Base-by-base conservation (phyloP, 64 coral and sea anemone genomes). In the Hydrozoanthus tunicans region DNA sequence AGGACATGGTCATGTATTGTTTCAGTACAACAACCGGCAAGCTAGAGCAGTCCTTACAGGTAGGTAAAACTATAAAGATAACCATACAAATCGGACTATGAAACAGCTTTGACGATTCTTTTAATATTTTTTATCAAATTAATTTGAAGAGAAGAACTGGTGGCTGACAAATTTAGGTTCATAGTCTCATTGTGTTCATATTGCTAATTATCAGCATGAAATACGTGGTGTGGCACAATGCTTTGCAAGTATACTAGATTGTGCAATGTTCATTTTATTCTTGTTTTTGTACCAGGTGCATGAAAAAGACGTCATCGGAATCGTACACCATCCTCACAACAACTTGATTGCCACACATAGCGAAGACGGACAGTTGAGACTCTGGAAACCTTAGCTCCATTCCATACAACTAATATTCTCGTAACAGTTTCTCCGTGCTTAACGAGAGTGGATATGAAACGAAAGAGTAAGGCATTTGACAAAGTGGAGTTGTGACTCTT, bases 11-110 rank as follows among this genome's bases (percentile, higher is more conserved):
- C 53, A 62, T 99, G 89, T 99, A 99, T 76, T 99, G 97, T 70
- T 99, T 99, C 71, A 99, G 97, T 90, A 94, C 94, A 54, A 91
- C 86, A 13, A 96, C 94, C 26, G 97, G 97, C 61, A 99, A 99
- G 95, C 76, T 99, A 70, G 97, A 99, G 51, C 97, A 99, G 65
- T 99, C 97, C 10, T 77, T 99, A 79, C 94, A 99, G 97, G 97
- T 94, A 24, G 12, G 83, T 27, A 5, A 59, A 58, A 8, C 6
- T 26, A 26, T 43, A 43, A 20, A 43, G 32, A 43, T 43, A 43
- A 43, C 32, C 32, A 43, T 43, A 20, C 20, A 20, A 20, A 20
- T 20, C 20, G 20, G 20, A 20, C 20, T 20, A 20, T 20, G 20
- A 20, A 20, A 20, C 20, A 20, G 20, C 20, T 20, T 20, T 20